These are phyloP conservation scores for Setophaga coronata DNA, from an alignment of 2,113 vertebrate species.

Conservation along the genomic window DNA sequence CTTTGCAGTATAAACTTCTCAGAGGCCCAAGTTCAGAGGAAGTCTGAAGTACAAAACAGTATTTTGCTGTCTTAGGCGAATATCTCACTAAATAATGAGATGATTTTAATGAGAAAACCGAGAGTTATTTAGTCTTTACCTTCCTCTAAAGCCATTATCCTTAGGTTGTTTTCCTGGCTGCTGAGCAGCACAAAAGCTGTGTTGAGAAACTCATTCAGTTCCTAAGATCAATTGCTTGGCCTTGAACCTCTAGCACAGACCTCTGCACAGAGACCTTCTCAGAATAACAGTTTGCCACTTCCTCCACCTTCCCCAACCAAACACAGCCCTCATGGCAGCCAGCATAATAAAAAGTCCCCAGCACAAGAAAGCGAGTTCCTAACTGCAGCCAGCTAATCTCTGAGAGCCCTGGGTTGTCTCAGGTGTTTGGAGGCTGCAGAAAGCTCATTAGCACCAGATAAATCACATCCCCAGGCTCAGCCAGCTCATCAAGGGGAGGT, in stretches of 20 bases:
- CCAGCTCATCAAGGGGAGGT: not conserved
- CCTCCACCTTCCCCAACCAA: not conserved
- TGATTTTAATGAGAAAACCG: not conserved
- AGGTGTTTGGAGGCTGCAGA: not conserved
- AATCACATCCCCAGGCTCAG: not conserved
- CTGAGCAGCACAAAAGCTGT: not conserved
- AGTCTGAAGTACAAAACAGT: not conserved
- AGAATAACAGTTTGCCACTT: not conserved
- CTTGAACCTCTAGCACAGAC: conserved; percentile 4
- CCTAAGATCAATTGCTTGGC: conserved; percentile 3
- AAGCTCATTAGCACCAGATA: conserved; percentile 8
- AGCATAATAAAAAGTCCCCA: not conserved
- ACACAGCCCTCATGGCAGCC: not conserved
- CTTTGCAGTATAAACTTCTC: not conserved
- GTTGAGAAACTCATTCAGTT: not conserved
- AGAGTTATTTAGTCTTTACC: not conserved
- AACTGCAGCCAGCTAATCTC: not conserved
- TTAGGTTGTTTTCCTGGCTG: not conserved
- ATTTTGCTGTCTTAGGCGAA: not conserved
- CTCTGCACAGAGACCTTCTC: not conserved
- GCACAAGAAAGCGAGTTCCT: not conserved
- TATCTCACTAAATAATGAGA: not conserved
- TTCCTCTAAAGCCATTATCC: conserved; percentile 3
- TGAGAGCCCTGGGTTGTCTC: not conserved
- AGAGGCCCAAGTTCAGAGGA: not conserved